phyloP scores from a whole-genome alignment of 2,888 invertebrate genomes.

The Argyresthia albistria region DNA sequence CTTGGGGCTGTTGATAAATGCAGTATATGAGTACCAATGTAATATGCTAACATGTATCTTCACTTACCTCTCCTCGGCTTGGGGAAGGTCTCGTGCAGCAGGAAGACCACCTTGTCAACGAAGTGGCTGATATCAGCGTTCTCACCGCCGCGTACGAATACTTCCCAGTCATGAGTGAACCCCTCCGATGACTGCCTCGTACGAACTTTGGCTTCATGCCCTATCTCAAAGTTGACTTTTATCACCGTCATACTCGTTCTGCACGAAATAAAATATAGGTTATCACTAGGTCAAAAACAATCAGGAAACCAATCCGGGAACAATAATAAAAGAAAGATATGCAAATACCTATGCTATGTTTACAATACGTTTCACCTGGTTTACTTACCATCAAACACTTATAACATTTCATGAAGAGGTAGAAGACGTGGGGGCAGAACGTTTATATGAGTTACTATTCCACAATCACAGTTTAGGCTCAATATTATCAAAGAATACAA shows the following conservation, averaged over 20 bases:
- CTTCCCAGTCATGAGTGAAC: slow-evolving; percentile 98
- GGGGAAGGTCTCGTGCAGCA: slow-evolving; percentile 92
- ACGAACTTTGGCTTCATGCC: slow-evolving; percentile 89
- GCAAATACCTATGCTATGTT: background rate
- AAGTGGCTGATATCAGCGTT: slow-evolving; percentile 90
- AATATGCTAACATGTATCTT: background rate
- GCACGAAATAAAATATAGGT: too few species aligned
- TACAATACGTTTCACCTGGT: background rate
- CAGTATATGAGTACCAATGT: background rate
- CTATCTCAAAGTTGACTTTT: slow-evolving; percentile 89
- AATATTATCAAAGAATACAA: slow-evolving; percentile 27
- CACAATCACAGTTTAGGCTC: background rate
- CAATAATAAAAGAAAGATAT: background rate
- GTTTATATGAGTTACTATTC: slow-evolving; percentile 19
- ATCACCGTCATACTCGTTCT: slow-evolving; percentile 49
- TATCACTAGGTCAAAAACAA: background rate
- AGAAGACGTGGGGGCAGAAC: background rate
- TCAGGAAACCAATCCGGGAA: slow-evolving; percentile 7
- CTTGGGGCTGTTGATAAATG: too few species aligned
- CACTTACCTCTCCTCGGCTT: slow-evolving; percentile 89
- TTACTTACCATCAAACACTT: background rate
- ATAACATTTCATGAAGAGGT: slow-evolving; percentile 16
- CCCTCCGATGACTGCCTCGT: slow-evolving; percentile 89
- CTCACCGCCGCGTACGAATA: slow-evolving; percentile 92
- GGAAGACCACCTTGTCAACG: slow-evolving; percentile 93